phyloP scores from a whole-genome alignment of 2,113 vertebrate species.

The Xiphorhynchus elegans region DNA sequence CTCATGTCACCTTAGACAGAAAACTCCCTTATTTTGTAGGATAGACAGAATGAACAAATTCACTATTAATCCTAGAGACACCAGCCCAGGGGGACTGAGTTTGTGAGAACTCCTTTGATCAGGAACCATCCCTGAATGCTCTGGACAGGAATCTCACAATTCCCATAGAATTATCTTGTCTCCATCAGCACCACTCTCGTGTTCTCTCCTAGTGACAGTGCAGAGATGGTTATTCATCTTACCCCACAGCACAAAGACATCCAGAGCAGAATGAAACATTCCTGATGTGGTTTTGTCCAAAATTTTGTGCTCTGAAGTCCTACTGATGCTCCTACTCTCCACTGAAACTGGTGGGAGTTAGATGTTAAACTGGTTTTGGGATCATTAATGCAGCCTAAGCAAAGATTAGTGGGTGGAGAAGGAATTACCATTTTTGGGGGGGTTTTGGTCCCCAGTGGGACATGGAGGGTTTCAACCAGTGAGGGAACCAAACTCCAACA shows the following conservation, averaged over 20 bases:
- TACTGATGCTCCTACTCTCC: fast-evolving
- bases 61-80: background rate
- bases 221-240: background rate
- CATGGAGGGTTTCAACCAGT: background rate
- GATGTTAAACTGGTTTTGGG: fast-evolving
- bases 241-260: background rate
- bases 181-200: fast-evolving
- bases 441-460: background rate
- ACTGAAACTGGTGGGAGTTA: background rate
- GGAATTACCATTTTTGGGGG: background rate
- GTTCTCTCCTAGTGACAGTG: no score
- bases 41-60: background rate
- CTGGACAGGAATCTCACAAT: background rate
- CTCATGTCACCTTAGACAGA: background rate
- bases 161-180: fast-evolving
- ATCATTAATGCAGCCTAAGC: background rate
- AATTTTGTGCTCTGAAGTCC: background rate
- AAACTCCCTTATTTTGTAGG: background rate
- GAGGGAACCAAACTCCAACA: background rate
- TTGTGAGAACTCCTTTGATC: background rate
- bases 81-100: fast-evolving
- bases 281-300: fast-evolving
- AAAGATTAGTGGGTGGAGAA: background rate
- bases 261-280: background rate
- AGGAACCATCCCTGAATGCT: background rate